These are phyloP conservation scores for Octomys mimax DNA, from an alignment of 2,797 vertebrate genomes.

Conservation along the genomic window DNA sequence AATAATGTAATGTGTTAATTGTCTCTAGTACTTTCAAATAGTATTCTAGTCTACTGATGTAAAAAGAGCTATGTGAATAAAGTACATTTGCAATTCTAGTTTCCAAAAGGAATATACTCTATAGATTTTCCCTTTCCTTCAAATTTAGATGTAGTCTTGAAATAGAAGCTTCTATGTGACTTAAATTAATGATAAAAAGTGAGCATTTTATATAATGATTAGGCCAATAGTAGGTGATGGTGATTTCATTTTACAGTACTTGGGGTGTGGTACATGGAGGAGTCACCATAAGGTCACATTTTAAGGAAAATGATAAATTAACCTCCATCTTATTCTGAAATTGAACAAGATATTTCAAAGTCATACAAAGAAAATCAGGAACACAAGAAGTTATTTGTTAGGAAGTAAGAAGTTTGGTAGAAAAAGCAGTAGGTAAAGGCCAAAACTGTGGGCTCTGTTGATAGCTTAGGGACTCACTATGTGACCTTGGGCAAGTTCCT, in stretches of 20 bases:
- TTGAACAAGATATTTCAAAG: not conserved
- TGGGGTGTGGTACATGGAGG: not conserved
- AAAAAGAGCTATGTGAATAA: not conserved
- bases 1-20: not conserved
- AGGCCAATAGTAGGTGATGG: not conserved
- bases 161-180: not conserved
- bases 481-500: not conserved
- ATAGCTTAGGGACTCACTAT: not conserved
- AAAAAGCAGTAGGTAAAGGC: not conserved
- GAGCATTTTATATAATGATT: not conserved
- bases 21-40: not conserved
- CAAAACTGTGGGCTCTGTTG: not conserved
- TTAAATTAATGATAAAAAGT: not conserved
- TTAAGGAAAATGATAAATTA: not conserved
- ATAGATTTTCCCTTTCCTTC: not conserved
- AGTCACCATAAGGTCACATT: not conserved
- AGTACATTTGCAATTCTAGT: not conserved
- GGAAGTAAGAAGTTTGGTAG: not conserved
- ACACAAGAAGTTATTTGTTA: not conserved
- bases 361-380: not conserved
- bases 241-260: not conserved
- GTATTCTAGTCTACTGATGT: not conserved
- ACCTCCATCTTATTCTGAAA: not conserved
- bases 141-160: not conserved
- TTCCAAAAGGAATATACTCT: conserved; percentile 4